Percentiles rank a stretch among this genome's conserved stretches.
phyloP scores from a whole-genome alignment of 2,797 vertebrate species.

The Pristis pectinata region DNA sequence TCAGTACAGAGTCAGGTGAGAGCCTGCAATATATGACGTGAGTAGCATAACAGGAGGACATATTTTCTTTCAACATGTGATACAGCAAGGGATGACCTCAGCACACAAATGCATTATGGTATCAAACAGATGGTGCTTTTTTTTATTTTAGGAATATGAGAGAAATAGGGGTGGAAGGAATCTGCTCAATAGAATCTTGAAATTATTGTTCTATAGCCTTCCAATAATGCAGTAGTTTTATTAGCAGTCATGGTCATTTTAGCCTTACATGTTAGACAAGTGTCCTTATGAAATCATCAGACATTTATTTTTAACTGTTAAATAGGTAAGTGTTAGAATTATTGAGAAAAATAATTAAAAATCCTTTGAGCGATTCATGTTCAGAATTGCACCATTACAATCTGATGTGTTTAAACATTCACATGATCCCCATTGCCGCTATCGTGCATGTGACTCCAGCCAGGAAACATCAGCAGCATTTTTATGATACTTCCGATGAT shows the following conservation, averaged over 20 bases:
- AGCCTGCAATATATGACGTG: neutral
- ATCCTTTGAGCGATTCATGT: neutral
- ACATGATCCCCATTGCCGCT: neutral
- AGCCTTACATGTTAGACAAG: neutral
- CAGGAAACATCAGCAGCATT: neutral
- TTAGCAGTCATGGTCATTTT: neutral
- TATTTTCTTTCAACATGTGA: neutral
- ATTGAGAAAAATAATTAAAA: neutral
- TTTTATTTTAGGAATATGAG: neutral
- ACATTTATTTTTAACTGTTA: neutral
- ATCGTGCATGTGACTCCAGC: neutral
- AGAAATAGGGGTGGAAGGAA: neutral
- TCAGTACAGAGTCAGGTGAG: neutral
- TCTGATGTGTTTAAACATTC: neutral
- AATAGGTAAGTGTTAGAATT: neutral
- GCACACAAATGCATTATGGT: no score
- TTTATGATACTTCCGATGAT: neutral
- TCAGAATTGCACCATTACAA: neutral
- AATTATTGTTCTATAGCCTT: neutral
- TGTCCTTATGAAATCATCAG: neutral
- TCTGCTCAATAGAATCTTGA: neutral
- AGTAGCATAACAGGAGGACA: neutral
- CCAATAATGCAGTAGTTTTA: neutral
- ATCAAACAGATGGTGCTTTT: neutral
- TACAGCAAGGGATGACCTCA: neutral